Conservation (phyloP, 2,888 invertebrate genomes). For the Bedellia somnulentella region DNA sequence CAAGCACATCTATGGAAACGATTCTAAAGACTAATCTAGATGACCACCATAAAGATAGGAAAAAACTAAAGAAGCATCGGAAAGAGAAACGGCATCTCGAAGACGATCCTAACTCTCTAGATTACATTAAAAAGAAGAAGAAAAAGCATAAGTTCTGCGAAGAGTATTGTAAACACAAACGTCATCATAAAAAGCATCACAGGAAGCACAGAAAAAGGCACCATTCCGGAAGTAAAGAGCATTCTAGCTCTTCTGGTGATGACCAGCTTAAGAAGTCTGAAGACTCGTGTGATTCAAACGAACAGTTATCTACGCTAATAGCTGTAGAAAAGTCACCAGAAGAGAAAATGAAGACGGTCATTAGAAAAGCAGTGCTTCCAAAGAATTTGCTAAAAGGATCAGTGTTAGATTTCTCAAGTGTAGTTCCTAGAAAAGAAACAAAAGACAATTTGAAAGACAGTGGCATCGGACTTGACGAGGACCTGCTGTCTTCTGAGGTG, state of each 20-base stretch:
- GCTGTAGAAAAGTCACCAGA: conserved; percentile 41
- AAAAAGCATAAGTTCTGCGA: conserved; percentile 71
- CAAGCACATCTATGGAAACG: conserved; percentile 20
- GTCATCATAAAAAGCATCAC: conserved; percentile 78
- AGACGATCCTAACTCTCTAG: conserved; percentile 37
- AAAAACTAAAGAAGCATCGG: conserved; percentile 69
- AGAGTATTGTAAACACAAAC: conserved; percentile 70
- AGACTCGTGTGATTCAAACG: conserved; percentile 42
- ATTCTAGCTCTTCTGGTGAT: conserved; percentile 51
- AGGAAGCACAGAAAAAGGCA: conserved; percentile 78
- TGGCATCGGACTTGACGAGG: conserved; percentile 38
- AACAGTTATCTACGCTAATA: conserved; percentile 32
- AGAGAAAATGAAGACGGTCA: conserved; percentile 44
- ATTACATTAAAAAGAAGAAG: conserved; percentile 66
- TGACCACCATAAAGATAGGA: conserved; percentile 62
- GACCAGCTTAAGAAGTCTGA: conserved; percentile 48
- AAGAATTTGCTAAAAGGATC: conserved; percentile 41
- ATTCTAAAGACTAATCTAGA: conserved; percentile 19
- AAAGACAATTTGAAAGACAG: conserved; percentile 47
- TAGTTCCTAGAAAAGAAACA: conserved; percentile 23
- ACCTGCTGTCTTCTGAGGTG: conserved; percentile 20
- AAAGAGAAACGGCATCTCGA: conserved; percentile 63
- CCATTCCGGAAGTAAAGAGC: conserved; percentile 54
- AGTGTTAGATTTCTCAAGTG: conserved; percentile 31
- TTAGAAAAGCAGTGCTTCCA: conserved; percentile 38